Evolutionary conservation across 1,140 invertebrate species (phyloP).

Genomic region (Coboldia fuscipes): DNA sequence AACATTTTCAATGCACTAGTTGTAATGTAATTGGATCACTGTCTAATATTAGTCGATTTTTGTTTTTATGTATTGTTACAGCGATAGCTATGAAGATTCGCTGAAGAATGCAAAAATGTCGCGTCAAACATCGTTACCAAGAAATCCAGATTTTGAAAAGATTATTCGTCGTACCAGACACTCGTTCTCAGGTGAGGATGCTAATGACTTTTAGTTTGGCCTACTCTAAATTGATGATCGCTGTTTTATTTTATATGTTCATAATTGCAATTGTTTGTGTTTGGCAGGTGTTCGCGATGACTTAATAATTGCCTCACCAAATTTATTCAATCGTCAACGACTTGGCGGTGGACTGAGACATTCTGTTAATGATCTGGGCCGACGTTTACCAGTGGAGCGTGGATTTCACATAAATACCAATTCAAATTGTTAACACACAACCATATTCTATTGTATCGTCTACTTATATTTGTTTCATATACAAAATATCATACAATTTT

Average conservation of each 20-base stretch:
- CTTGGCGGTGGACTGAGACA: slow-evolving; percentile 16
- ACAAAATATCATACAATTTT: too few relatives aligned
- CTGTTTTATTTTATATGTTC: too few relatives aligned
- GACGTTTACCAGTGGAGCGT: slow-evolving; percentile 17
- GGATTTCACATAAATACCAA: slow-evolving; percentile 16
- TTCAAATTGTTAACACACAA: too few relatives aligned
- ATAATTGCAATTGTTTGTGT: too few relatives aligned
- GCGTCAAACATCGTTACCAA: slow-evolving; percentile 7
- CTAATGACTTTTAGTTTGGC: too few relatives aligned
- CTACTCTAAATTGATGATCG: too few relatives aligned
- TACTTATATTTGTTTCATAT: too few relatives aligned
- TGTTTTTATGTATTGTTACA: slow-evolving; percentile 13
- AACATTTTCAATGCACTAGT: too few relatives aligned
- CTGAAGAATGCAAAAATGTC: slow-evolving; percentile 21
- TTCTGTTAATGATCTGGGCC: slow-evolving; percentile 19
- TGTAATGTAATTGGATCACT: too few relatives aligned
- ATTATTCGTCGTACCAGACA: slow-evolving; percentile 12
- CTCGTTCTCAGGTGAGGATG: slow-evolving; percentile 16
- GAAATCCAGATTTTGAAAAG: neutral
- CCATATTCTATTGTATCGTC: too few relatives aligned
- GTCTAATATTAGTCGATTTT: too few relatives aligned
- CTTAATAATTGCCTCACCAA: slow-evolving; percentile 16
- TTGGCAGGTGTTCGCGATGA: slow-evolving; percentile 17
- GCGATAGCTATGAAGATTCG: slow-evolving; percentile 39
- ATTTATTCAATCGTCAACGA: slow-evolving; percentile 13